A percentile compares a stretch with the other conserved stretches of the same genome.
Evolutionary conservation across 2,113 vertebrate species (phyloP).

Genomic region (Crotalus tigris): DNA sequence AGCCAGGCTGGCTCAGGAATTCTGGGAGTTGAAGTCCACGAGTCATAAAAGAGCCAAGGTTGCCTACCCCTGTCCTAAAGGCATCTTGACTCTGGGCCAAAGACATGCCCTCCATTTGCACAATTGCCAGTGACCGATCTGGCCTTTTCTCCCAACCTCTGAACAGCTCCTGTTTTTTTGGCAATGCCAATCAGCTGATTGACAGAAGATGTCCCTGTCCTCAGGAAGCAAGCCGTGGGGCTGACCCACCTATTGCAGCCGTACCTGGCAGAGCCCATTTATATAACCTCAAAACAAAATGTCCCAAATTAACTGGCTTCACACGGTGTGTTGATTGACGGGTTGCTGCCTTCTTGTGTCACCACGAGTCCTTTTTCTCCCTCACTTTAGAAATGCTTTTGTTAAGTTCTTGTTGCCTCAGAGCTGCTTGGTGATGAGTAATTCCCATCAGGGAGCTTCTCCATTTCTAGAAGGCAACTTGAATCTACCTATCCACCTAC

Average conservation of each 20-base stretch:
- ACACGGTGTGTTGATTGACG: background rate
- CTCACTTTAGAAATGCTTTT: rapidly evolving
- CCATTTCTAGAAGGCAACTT: rapidly evolving
- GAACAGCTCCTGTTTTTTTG: background rate
- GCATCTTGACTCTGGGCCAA: background rate
- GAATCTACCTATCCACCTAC: background rate
- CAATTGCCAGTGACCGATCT: background rate
- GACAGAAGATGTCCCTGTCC: background rate
- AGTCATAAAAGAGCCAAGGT: no score
- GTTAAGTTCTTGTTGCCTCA: background rate
- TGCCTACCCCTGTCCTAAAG: no score
- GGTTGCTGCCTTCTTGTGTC: rapidly evolving
- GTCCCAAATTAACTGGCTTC: rapidly evolving
- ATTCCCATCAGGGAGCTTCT: background rate
- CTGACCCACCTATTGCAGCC: background rate
- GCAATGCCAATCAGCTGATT: background rate
- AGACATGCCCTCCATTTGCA: background rate
- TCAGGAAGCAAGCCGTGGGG: background rate
- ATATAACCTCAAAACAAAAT: background rate
- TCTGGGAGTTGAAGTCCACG: no score
- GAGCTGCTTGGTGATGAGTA: rapidly evolving
- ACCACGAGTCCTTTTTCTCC: background rate
- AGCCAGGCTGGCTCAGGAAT: no score
- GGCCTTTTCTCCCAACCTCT: background rate
- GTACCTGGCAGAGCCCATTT: background rate